Percentiles rank a stretch among this genome's conserved stretches.
phyloP scores from a whole-genome alignment of 2,888 invertebrate species.

The Chloroclystis v-ata region DNA sequence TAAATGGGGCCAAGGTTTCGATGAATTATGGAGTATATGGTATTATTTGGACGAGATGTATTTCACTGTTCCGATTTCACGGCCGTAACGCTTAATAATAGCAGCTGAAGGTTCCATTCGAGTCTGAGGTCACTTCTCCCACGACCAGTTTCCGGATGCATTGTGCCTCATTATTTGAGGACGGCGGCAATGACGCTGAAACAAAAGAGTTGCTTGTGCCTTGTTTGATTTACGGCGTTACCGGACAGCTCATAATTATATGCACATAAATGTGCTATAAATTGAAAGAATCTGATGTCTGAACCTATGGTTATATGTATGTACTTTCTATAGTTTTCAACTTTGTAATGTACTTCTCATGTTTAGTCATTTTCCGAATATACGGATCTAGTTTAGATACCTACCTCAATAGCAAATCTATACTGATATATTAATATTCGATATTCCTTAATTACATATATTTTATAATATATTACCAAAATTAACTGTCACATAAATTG shows the following conservation, averaged over 20 bases:
- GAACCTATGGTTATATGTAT: no score
- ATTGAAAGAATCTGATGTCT: no score
- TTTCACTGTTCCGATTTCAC: slow-evolving; percentile 72
- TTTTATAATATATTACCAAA: no score
- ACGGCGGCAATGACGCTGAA: slow-evolving; percentile 20
- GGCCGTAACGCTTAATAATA: slow-evolving; percentile 69
- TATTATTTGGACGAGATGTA: slow-evolving; percentile 71
- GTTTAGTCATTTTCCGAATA: no score
- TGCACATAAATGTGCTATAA: no score
- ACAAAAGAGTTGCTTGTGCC: slow-evolving; percentile 8
- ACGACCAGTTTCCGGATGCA: slow-evolving; percentile 58
- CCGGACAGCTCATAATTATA: no score
- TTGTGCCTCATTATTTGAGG: slow-evolving; percentile 34
- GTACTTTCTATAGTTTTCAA: no score
- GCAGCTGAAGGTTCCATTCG: slow-evolving; percentile 68
- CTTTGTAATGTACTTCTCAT: no score
- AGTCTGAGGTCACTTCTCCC: slow-evolving; percentile 64
- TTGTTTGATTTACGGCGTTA: not conserved
- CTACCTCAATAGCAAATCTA: not conserved
- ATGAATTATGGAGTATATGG: slow-evolving; percentile 76
- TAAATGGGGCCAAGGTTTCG: slow-evolving; percentile 66
- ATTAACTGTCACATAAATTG: no score
- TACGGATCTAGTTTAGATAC: no score
- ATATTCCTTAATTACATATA: no score
- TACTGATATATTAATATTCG: no score